phyloP scores from a whole-genome alignment of 2,888 invertebrate species.

The Parnassius glacialis region DNA sequence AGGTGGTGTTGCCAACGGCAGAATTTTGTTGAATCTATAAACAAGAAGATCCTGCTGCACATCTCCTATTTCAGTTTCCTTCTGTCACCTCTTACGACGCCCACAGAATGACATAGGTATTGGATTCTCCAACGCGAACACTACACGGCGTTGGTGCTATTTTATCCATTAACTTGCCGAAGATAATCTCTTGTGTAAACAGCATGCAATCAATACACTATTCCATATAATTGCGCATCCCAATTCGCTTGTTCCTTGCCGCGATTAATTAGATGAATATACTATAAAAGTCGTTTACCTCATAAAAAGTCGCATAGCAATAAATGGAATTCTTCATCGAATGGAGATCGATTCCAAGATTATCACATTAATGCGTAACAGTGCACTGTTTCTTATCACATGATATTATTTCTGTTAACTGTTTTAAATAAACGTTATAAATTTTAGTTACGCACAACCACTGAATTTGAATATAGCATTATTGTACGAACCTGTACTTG shows the following conservation, averaged over 20 bases:
- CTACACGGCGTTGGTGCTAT: neutral
- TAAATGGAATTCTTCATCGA: conserved; percentile 22
- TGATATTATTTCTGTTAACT: conserved; percentile 19
- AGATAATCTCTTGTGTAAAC: conserved; percentile 20
- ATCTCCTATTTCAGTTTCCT: too few species aligned
- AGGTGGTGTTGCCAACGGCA: too few species aligned
- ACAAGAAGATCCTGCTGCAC: too few species aligned
- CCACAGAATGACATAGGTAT: too few species aligned
- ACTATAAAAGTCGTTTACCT: conserved; percentile 28
- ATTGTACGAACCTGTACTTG: conserved; percentile 43
- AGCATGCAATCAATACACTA: conserved; percentile 3
- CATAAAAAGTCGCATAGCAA: conserved; percentile 29
- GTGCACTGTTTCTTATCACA: conserved; percentile 25
- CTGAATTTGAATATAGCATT: conserved; percentile 53
- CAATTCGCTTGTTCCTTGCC: conserved; percentile 24
- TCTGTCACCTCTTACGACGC: too few species aligned
- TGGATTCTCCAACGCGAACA: too few species aligned
- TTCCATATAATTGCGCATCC: conserved; percentile 12
- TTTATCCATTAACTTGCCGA: conserved; percentile 23
- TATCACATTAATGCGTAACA: conserved; percentile 28
- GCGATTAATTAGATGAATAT: conserved; percentile 25
- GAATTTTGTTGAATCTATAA: too few species aligned
- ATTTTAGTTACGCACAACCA: conserved; percentile 40
- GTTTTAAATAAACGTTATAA: conserved; percentile 40
- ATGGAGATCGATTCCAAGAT: conserved; percentile 28